Conservation (phyloP, 2,888 invertebrate genomes). For the Tuta absoluta region DNA sequence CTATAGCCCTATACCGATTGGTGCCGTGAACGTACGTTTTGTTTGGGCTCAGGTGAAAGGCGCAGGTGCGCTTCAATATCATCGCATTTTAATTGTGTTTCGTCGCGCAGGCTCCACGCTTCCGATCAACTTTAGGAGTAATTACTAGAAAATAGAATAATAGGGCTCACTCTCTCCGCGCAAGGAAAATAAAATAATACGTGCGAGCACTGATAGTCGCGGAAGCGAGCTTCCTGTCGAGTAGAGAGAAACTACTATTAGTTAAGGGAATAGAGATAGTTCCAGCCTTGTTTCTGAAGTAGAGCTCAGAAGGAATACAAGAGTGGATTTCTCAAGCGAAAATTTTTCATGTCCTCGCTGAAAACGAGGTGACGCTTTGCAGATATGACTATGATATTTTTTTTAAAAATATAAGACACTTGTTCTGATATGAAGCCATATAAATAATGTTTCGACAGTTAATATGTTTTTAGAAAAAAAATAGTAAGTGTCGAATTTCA, state of each 20-base stretch:
- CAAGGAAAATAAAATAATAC: slow-evolving; percentile 40
- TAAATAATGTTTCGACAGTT: no score
- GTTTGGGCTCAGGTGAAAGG: background rate
- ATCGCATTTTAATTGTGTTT: slow-evolving; percentile 69
- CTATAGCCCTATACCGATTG: background rate
- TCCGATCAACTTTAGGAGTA: slow-evolving; percentile 48
- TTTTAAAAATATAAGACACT: no score
- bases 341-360: no score
- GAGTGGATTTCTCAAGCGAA: no score
- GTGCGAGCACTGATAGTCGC: slow-evolving; percentile 13
- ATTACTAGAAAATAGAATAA: slow-evolving; percentile 49
- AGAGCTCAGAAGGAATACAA: background rate
- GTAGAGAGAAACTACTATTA: slow-evolving; percentile 19
- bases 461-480: no score
- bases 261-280: slow-evolving; percentile 2
- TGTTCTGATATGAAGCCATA: no score
- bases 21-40: background rate
- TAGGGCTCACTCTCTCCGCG: no score
- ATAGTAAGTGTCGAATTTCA: no score
- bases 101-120: slow-evolving; percentile 44
- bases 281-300: background rate
- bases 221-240: slow-evolving; percentile 9
- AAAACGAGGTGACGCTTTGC: no score
- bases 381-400: no score
- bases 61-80: slow-evolving; percentile 25